Conservation (phyloP, 2,888 invertebrate species). For the Ischnura elegans region DNA sequence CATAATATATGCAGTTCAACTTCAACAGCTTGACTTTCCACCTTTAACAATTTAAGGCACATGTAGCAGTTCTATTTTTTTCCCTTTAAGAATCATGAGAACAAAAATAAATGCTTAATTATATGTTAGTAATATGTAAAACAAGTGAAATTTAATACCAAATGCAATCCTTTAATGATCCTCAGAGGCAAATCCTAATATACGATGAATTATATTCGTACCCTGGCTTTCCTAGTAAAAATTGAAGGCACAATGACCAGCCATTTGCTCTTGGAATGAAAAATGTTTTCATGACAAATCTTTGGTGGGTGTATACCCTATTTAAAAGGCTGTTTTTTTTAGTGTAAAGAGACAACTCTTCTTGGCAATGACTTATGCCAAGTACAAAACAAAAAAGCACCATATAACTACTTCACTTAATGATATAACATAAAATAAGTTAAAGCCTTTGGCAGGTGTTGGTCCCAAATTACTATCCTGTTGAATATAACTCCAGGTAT, state of each 20-base stretch:
- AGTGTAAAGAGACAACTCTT: neutral
- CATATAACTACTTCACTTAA: neutral
- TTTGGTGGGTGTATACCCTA: slow-evolving; percentile 47
- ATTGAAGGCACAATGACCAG: slow-evolving; percentile 21
- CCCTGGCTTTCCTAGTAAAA: neutral
- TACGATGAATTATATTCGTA: neutral
- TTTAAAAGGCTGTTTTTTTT: neutral
- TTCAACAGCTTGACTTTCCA: neutral
- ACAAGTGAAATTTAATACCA: neutral
- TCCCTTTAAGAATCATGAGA: neutral
- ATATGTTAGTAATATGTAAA: neutral
- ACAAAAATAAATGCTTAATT: neutral
- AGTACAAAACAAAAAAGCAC: neutral
- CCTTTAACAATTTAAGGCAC: neutral
- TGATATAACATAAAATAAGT: slow-evolving; percentile 15
- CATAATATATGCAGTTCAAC: neutral
- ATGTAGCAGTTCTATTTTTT: neutral
- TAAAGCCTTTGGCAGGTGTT: slow-evolving; percentile 14
- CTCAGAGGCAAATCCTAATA: neutral
- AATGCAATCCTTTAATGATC: neutral
- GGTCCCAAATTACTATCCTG: slow-evolving; percentile 13
- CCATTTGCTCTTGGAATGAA: neutral
- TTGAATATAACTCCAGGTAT: neutral
- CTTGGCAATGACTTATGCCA: neutral
- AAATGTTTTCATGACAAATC: slow-evolving; percentile 36